These are phyloP conservation scores for Lithosia quadra DNA, from an alignment of 2,888 invertebrate species.

Conservation along the genomic window DNA sequence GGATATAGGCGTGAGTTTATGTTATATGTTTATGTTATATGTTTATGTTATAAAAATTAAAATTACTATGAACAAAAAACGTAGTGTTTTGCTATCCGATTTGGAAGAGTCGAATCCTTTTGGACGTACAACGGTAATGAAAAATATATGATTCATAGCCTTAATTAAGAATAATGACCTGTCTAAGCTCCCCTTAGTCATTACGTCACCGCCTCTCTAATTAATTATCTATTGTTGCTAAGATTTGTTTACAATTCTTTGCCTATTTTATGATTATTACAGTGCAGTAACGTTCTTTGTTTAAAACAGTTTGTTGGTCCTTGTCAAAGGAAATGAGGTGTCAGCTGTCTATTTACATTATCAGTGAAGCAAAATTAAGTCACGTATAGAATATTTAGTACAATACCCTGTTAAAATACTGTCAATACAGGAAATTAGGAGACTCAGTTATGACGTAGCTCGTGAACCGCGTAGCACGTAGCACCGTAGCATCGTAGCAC, in stretches of 20 bases:
- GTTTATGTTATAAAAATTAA: no score
- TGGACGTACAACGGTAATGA: no score
- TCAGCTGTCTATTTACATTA: neutral
- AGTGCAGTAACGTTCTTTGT: neutral
- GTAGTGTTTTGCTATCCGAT: no score
- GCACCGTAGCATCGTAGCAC: conserved; percentile 13
- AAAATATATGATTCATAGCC: neutral
- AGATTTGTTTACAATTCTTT: neutral
- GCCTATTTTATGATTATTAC: neutral
- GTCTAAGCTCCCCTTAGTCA: neutral
- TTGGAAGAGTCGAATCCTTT: no score
- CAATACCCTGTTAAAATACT: neutral
- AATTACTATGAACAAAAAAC: no score
- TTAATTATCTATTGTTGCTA: conserved; percentile 4
- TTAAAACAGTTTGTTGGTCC: neutral
- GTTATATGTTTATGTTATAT: no score
- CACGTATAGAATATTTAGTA: neutral
- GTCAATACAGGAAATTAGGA: conserved; percentile 13
- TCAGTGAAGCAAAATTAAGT: neutral
- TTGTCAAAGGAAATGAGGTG: neutral
- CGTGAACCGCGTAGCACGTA: conserved; percentile 28
- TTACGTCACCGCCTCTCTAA: conserved; percentile 9
- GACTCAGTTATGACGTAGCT: conserved; percentile 20
- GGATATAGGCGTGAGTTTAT: no score
- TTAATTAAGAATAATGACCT: neutral